These are phyloP conservation scores for human (Homo sapiens) DNA, from an alignment of 2,113 vertebrate genomes.

Conservation along the genomic window DNA sequence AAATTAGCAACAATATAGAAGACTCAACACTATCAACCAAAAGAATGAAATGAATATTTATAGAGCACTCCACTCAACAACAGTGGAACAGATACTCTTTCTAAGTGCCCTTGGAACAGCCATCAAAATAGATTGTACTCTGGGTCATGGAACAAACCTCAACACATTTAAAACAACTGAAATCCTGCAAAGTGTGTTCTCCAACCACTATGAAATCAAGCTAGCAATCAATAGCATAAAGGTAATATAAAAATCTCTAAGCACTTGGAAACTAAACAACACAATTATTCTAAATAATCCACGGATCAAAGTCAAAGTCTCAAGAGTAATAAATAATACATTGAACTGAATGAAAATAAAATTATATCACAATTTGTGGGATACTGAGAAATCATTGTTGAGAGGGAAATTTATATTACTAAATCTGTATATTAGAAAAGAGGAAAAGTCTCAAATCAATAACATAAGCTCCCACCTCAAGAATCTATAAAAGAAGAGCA, in stretches of 20 bases:
- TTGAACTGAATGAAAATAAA: neutral
- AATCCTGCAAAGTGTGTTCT: neutral
- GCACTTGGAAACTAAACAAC: neutral
- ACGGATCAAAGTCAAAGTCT: neutral
- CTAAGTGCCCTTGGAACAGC: neutral
- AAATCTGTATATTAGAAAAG: neutral
- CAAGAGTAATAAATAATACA: neutral
- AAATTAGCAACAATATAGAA: neutral
- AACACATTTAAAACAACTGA: neutral
- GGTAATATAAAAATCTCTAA: neutral
- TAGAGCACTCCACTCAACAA: neutral
- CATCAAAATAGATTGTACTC: neutral
- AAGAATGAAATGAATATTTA: neutral
- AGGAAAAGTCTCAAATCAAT: neutral
- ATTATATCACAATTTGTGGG: neutral
- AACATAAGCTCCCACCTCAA: neutral
- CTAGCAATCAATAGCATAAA: neutral
- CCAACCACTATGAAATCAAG: neutral
- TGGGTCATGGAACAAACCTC: neutral
- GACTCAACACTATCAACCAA: neutral
- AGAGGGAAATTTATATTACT: neutral
- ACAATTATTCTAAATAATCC: neutral
- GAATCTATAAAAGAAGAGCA: neutral
- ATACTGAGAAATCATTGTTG: neutral
- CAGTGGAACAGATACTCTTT: neutral